phyloP scores from a whole-genome alignment of 2,888 invertebrate genomes.

The Amiota mariae region DNA sequence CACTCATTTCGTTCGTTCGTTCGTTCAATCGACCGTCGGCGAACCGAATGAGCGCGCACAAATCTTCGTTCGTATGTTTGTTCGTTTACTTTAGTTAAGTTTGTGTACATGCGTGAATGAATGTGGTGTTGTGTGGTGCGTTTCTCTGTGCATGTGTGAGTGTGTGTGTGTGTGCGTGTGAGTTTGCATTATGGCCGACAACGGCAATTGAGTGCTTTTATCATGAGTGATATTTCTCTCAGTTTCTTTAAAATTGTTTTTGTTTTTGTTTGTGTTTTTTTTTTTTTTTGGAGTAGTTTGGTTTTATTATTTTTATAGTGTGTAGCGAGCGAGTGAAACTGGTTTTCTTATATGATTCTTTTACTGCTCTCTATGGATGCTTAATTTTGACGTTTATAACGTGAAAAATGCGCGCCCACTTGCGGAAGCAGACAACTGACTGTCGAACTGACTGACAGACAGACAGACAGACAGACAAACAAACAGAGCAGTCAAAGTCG shows the following conservation, averaged over 20 bases:
- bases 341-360: constrained; percentile 50
- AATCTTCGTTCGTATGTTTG: constrained; percentile 21
- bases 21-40: not conserved
- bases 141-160: constrained; percentile 33
- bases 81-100: not conserved
- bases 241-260: too few species aligned
- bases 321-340: constrained; percentile 41
- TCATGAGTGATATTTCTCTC: too few species aligned
- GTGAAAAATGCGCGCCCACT: constrained; percentile 59
- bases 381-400: constrained; percentile 65
- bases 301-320: constrained; percentile 32
- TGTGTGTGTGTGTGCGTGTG: constrained; percentile 32
- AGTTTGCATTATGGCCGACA: constrained; percentile 60
- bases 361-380: constrained; percentile 59
- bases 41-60: not conserved
- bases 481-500: not conserved
- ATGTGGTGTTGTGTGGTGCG: constrained; percentile 13
- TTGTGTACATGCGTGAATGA: not conserved
- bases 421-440: not conserved
- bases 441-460: not conserved
- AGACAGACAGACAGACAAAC: too few species aligned
- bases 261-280: not conserved
- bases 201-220: constrained; percentile 40
- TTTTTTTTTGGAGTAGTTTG: constrained; percentile 37
- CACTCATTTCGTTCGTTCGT: not conserved